These are phyloP conservation scores for Scaptomyza graminum DNA, from an alignment of 1,140 invertebrate genomes.

Conservation along the genomic window DNA sequence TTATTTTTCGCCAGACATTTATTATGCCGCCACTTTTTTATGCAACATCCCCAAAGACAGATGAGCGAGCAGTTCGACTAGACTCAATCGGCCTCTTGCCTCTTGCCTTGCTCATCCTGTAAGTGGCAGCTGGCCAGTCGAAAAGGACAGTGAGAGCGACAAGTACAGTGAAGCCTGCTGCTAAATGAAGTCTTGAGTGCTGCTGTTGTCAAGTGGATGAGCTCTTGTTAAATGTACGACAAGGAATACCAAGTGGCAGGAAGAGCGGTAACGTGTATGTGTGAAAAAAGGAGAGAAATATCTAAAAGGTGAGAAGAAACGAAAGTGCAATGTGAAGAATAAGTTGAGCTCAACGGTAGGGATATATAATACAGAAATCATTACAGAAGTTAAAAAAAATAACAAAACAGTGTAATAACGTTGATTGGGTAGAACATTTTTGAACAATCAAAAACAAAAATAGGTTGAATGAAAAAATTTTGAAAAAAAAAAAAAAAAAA, in stretches of 20 bases:
- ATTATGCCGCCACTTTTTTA: slow-evolving; percentile 40
- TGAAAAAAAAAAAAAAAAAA: no score
- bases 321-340: neutral
- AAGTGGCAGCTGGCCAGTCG: slow-evolving; percentile 49
- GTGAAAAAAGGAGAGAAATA: neutral
- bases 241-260: slow-evolving; percentile 3
- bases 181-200: slow-evolving; percentile 34
- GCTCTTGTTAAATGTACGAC: neutral
- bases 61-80: slow-evolving; percentile 38
- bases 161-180: slow-evolving; percentile 46
- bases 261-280: no score
- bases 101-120: slow-evolving; percentile 4
- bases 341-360: no score
- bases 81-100: slow-evolving; percentile 38
- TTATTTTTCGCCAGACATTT: slow-evolving; percentile 29
- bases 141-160: slow-evolving; percentile 25
- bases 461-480: no score
- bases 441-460: neutral
- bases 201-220: slow-evolving; percentile 12
- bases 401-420: neutral
- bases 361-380: no score
- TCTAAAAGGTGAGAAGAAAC: neutral
- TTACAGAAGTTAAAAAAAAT: no score
- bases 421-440: neutral
- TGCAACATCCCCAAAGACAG: slow-evolving; percentile 44